These are phyloP conservation scores for Dicycla oo DNA, from an alignment of 2,888 invertebrate genomes.

Conservation along the genomic window DNA sequence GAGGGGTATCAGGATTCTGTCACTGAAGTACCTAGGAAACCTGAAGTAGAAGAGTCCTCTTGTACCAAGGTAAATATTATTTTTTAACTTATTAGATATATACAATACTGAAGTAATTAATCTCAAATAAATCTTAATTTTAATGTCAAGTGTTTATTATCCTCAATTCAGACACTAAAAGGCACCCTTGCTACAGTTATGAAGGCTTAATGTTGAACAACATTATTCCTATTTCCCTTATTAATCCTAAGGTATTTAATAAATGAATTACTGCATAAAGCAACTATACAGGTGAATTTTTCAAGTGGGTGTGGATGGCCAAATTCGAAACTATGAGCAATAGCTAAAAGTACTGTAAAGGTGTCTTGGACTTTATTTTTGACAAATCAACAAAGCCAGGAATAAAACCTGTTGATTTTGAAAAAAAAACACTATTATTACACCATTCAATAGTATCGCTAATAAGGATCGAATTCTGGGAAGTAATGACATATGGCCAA, in stretches of 20 bases:
- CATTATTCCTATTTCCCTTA: slow-evolving; percentile 26
- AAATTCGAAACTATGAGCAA: too few species aligned
- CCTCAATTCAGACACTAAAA: slow-evolving; percentile 45
- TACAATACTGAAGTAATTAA: slow-evolving; percentile 52
- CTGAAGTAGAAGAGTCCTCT: slow-evolving; percentile 68
- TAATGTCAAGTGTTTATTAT: slow-evolving; percentile 62
- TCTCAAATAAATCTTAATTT: slow-evolving; percentile 60
- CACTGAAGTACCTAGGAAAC: slow-evolving; percentile 82
- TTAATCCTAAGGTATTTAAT: slow-evolving; percentile 11
- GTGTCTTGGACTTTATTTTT: too few species aligned
- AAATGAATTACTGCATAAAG: neutral
- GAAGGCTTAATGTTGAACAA: slow-evolving; percentile 16
- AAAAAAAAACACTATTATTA: too few species aligned
- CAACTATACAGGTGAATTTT: too few species aligned
- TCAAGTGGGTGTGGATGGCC: too few species aligned
- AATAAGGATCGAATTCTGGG: too few species aligned
- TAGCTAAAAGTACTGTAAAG: too few species aligned
- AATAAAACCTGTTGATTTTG: too few species aligned
- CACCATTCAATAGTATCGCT: too few species aligned
- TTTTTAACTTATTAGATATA: slow-evolving; percentile 52
- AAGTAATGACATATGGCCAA: too few species aligned
- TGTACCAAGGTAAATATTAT: slow-evolving; percentile 87
- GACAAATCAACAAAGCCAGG: too few species aligned
- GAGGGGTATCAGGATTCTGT: slow-evolving; percentile 88
- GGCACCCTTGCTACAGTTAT: slow-evolving; percentile 20